Conservation (phyloP, 2,888 invertebrate genomes). For the Macaria liturata region DNA sequence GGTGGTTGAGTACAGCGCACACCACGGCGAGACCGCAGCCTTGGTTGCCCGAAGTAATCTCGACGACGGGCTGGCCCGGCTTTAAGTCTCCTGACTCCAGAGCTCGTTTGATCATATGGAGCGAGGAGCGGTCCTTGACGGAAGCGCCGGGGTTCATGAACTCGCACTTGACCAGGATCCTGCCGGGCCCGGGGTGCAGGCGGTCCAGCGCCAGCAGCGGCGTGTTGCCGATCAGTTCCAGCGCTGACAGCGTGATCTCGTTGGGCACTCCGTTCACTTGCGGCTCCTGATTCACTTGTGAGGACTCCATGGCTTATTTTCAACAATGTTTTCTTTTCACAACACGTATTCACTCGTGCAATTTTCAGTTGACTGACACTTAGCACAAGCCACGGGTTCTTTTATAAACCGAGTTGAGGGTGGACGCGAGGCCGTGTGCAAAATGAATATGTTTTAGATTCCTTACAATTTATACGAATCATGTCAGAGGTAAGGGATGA, state of each 20-base stretch:
- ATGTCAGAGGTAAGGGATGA: no score
- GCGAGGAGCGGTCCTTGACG: constrained; percentile 69
- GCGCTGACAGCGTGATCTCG: constrained; percentile 70
- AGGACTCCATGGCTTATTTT: constrained; percentile 17
- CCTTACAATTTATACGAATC: no score
- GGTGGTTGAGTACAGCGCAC: constrained; percentile 69
- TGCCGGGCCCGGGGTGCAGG: constrained; percentile 66
- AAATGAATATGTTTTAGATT: no score
- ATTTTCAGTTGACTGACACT: no score
- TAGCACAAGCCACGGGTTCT: no score
- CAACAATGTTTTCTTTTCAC: no score
- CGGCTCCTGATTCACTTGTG: constrained; percentile 27
- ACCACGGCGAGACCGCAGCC: constrained; percentile 75
- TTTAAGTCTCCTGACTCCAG: constrained; percentile 54
- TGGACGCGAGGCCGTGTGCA: no score
- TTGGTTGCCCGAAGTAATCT: constrained; percentile 75
- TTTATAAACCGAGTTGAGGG: no score
- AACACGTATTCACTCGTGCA: no score
- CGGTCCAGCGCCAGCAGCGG: constrained; percentile 70
- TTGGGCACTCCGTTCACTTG: constrained; percentile 44
- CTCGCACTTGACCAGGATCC: constrained; percentile 74
- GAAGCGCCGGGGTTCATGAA: constrained; percentile 78
- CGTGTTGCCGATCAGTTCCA: constrained; percentile 74
- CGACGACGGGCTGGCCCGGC: constrained; percentile 63
- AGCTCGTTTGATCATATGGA: constrained; percentile 66